Evolutionary conservation across 2,888 invertebrate genomes (phyloP).

Genomic region (Cartodere bifasciata): DNA sequence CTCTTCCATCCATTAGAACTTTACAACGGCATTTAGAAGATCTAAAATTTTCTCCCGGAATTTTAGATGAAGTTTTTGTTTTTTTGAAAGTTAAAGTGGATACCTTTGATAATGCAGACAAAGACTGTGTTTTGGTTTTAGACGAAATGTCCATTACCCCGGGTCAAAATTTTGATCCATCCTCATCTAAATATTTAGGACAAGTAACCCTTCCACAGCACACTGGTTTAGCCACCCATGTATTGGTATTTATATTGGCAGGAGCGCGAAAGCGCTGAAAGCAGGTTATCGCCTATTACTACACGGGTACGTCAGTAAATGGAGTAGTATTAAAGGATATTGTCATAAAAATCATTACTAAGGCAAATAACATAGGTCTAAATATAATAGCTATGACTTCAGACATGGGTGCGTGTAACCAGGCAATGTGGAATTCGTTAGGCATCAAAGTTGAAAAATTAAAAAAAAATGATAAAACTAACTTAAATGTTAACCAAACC

Average conservation of each 20-base stretch:
- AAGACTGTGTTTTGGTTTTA: slow-evolving; percentile 13
- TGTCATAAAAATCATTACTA: slow-evolving; percentile 14
- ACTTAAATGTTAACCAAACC: slow-evolving; percentile 8
- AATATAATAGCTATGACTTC: slow-evolving; percentile 17
- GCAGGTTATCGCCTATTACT: slow-evolving; percentile 21
- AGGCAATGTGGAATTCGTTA: slow-evolving; percentile 18
- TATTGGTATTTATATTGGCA: slow-evolving; percentile 21
- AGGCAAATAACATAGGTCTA: slow-evolving; percentile 13
- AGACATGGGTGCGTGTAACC: slow-evolving; percentile 21
- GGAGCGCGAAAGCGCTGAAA: slow-evolving; percentile 21
- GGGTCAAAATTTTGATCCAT: slow-evolving; percentile 11
- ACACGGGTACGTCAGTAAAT: slow-evolving; percentile 18
- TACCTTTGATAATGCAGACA: slow-evolving; percentile 2
- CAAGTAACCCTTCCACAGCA: slow-evolving; percentile 15
- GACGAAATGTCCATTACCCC: slow-evolving; percentile 17
- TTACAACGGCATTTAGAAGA: slow-evolving; percentile 13
- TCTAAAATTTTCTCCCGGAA: slow-evolving; percentile 15
- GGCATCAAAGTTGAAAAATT: slow-evolving; percentile 13
- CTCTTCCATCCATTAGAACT: slow-evolving; percentile 16
- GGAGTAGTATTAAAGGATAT: slow-evolving; percentile 15
- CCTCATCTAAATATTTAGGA: slow-evolving; percentile 17
- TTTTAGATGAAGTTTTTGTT: slow-evolving; percentile 14
- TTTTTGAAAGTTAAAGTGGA: slow-evolving; percentile 14
- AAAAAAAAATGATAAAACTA: too few relatives aligned
- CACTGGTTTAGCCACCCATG: slow-evolving; percentile 17